Evolutionary conservation across 2,888 invertebrate species (phyloP).

Genomic region (Strigamia transsilvanica): DNA sequence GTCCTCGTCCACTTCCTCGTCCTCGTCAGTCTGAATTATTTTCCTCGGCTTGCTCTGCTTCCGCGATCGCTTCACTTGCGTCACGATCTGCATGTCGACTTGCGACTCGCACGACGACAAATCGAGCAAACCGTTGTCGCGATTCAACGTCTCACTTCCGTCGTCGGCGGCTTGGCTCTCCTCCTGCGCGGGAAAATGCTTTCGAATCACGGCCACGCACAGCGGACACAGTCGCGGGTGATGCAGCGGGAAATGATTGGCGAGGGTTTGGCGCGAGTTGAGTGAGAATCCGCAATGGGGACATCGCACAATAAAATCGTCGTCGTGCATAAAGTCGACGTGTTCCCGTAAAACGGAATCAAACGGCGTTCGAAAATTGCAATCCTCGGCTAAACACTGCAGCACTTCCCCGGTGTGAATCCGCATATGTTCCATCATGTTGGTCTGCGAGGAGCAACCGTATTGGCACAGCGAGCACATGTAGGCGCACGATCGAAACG

Average conservation of each 20-base stretch:
- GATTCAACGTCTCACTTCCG: not conserved
- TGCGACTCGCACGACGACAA: slow-evolving; percentile 3
- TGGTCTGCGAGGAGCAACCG: slow-evolving; percentile 65
- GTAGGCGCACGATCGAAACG: slow-evolving; percentile 59
- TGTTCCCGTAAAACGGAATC: slow-evolving; percentile 61
- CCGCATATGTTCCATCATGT: slow-evolving; percentile 68
- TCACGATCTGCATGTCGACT: slow-evolving; percentile 37
- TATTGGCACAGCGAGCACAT: slow-evolving; percentile 66
- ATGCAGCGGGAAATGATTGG: slow-evolving; percentile 57
- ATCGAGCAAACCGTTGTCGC: slow-evolving; percentile 5
- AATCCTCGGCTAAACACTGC: slow-evolving; percentile 61
- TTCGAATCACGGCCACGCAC: slow-evolving; percentile 53
- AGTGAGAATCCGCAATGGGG: slow-evolving; percentile 60
- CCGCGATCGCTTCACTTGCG: slow-evolving; percentile 55
- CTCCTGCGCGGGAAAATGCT: slow-evolving; percentile 53
- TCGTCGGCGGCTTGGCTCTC: not conserved
- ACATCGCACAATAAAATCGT: slow-evolving; percentile 59
- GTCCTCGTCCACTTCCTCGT: slow-evolving; percentile 30
- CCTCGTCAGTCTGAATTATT: slow-evolving; percentile 51
- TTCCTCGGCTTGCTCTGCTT: slow-evolving; percentile 56
- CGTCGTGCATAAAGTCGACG: slow-evolving; percentile 59
- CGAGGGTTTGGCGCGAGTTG: slow-evolving; percentile 58
- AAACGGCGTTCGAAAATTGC: slow-evolving; percentile 60
- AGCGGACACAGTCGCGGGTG: slow-evolving; percentile 59
- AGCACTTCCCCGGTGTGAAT: slow-evolving; percentile 63